phyloP scores from a whole-genome alignment of 2,113 vertebrate species.

The Zosterops lateralis region DNA sequence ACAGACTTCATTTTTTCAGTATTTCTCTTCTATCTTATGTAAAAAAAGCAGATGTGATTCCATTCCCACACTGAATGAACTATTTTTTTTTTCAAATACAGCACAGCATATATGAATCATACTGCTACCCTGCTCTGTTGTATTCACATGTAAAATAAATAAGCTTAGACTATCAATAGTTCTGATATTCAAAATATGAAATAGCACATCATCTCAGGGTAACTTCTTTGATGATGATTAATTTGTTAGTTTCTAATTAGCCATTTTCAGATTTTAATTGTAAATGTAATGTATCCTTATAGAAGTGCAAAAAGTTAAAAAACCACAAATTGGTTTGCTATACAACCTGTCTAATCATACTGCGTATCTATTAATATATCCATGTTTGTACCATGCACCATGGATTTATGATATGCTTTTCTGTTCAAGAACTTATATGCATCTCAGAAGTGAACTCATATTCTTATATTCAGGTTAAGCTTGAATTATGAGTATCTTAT shows the following conservation, averaged over 20 bases:
- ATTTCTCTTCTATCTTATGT: background rate
- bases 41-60: background rate
- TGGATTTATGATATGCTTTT: background rate
- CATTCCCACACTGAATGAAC: background rate
- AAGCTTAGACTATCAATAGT: background rate
- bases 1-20: background rate
- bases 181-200: background rate
- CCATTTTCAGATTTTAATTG: background rate
- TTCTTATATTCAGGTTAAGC: background rate
- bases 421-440: background rate
- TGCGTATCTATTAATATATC: background rate
- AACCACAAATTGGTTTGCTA: background rate
- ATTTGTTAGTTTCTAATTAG: background rate
- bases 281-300: background rate
- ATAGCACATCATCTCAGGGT: background rate
- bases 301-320: background rate
- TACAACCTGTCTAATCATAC: background rate
- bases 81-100: background rate
- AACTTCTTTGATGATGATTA: background rate
- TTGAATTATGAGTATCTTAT: fast-evolving
- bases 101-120: background rate
- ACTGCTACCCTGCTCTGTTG: background rate
- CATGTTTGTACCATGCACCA: background rate
- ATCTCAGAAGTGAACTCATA: background rate
- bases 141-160: background rate